phyloP scores from a whole-genome alignment of 1,140 invertebrate species.

The Drosophila dunni region DNA sequence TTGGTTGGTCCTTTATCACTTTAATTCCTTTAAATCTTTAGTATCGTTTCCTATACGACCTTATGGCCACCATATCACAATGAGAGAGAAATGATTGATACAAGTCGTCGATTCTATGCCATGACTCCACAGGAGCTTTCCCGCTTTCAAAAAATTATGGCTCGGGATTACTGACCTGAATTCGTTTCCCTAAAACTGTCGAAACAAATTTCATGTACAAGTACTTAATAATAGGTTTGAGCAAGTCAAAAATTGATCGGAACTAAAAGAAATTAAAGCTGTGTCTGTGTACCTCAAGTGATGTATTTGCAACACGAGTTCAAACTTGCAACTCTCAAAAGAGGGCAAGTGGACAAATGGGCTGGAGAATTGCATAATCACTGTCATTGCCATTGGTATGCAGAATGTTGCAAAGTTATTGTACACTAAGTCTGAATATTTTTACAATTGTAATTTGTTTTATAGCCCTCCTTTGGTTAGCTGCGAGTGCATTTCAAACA shows the following conservation, averaged over 20 bases:
- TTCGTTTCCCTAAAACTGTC: too few relatives aligned
- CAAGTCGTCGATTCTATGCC: slow-evolving; percentile 31
- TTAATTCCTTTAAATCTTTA: background rate
- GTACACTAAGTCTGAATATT: slow-evolving; percentile 51
- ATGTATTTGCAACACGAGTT: background rate
- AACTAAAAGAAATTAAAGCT: background rate
- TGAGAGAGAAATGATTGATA: slow-evolving; percentile 26
- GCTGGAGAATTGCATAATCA: slow-evolving; percentile 24
- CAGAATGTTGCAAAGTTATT: slow-evolving; percentile 64
- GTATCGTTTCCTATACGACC: slow-evolving; percentile 47
- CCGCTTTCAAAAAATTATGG: slow-evolving; percentile 30
- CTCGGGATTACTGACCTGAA: slow-evolving; percentile 1
- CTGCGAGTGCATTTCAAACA: slow-evolving; percentile 40
- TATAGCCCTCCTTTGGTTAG: slow-evolving; percentile 38
- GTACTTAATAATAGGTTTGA: background rate
- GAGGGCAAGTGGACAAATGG: background rate
- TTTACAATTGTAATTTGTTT: slow-evolving; percentile 76
- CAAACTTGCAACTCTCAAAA: background rate
- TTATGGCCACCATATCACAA: slow-evolving; percentile 66
- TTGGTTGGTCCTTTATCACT: background rate
- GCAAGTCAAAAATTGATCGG: background rate
- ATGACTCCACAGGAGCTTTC: slow-evolving; percentile 21
- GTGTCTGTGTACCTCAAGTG: background rate
- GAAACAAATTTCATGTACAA: background rate
- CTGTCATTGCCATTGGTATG: slow-evolving; percentile 45